phyloP scores from a whole-genome alignment of 1,140 invertebrate genomes.

The Bombus difficillimus region DNA sequence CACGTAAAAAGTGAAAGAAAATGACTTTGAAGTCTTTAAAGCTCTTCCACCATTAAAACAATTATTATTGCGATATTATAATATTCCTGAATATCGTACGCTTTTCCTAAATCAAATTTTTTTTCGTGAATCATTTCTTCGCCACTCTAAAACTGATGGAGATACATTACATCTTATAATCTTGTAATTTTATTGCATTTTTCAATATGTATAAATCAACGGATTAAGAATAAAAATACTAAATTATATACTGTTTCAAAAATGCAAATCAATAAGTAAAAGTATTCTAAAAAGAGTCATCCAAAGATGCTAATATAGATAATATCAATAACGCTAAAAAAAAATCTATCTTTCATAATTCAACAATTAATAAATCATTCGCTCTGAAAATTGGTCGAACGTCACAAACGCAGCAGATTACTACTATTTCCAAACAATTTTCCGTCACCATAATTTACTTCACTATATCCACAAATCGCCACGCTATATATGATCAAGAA shows the following conservation, averaged over 20 bases:
- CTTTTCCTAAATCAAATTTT: neutral
- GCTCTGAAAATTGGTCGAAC: neutral
- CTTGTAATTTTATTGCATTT: neutral
- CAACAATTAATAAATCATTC: neutral
- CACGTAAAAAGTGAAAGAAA: neutral
- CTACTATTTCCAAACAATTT: too few species aligned
- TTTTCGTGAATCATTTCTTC: neutral
- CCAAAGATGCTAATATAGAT: too few species aligned
- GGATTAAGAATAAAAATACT: too few species aligned
- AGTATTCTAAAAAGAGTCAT: neutral
- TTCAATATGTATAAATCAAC: neutral
- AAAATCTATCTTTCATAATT: neutral
- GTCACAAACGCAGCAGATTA: too few species aligned
- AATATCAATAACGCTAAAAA: neutral
- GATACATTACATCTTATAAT: neutral
- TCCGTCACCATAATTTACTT: too few species aligned
- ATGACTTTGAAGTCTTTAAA: conserved; percentile 3
- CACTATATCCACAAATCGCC: too few species aligned
- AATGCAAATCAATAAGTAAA: neutral
- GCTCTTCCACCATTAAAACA: neutral
- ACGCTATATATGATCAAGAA: neutral
- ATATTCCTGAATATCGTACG: neutral
- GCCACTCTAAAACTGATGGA: neutral
- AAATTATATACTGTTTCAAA: neutral
- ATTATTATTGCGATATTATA: neutral